phyloP scores from a whole-genome alignment of 2,113 vertebrate genomes.

The Myiozetetes cayanensis region DNA sequence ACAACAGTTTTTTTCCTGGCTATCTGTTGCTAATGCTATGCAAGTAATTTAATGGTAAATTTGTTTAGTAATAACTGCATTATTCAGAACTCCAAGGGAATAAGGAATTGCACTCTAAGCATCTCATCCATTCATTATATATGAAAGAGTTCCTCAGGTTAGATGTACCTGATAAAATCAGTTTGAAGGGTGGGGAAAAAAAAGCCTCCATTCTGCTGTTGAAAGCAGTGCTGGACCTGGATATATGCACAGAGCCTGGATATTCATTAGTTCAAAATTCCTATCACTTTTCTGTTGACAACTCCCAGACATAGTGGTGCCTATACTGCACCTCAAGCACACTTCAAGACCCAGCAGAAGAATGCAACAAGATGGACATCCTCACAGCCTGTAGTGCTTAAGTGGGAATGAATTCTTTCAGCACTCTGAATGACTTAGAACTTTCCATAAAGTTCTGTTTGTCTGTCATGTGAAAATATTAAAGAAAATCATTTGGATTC shows the following conservation, averaged over 20 bases:
- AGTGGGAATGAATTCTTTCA: neutral
- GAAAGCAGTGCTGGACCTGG: neutral
- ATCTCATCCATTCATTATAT: neutral
- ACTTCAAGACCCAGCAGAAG: neutral
- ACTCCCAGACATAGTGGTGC: neutral
- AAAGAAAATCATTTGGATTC: neutral
- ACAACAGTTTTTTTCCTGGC: neutral
- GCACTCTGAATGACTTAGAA: neutral
- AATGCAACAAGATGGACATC: neutral
- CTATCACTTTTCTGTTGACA: neutral
- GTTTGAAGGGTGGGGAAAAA: neutral
- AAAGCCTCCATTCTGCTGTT: neutral
- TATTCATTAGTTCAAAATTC: neutral
- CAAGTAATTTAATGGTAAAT: neutral
- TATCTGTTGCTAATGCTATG: neutral
- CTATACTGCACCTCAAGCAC: neutral
- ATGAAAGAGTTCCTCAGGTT: neutral
- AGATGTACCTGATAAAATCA: neutral
- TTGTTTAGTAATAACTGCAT: neutral
- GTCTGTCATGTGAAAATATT: neutral
- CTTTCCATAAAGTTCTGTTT: neutral
- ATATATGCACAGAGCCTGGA: neutral
- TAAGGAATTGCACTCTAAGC: neutral
- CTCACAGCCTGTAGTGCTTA: neutral
- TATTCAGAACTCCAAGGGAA: neutral